Evolutionary conservation across 1,140 invertebrate species (phyloP).

Genomic region (Microvelia longipes): DNA sequence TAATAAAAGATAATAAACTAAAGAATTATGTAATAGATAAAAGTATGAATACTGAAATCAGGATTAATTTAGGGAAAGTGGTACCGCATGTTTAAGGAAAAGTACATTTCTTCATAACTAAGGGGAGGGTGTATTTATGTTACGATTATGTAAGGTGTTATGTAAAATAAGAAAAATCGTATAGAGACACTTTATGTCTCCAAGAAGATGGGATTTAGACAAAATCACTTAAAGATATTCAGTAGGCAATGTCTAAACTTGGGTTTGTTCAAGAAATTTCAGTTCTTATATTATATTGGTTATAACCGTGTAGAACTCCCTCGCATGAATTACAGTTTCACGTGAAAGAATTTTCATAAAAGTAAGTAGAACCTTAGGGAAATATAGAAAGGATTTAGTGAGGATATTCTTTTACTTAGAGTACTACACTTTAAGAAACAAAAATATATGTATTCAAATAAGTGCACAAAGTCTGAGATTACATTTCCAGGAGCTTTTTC

Average conservation of each 20-base stretch:
- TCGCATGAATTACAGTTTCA: neutral
- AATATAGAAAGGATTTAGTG: neutral
- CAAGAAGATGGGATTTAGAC: neutral
- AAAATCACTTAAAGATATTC: neutral
- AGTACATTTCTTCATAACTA: neutral
- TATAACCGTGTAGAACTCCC: no score
- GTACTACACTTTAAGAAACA: neutral
- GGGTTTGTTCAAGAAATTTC: no score
- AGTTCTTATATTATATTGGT: no score
- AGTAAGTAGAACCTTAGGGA: neutral
- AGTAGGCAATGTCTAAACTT: neutral
- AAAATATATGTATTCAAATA: neutral
- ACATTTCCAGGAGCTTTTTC: no score
- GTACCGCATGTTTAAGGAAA: neutral
- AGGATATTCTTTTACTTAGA: neutral
- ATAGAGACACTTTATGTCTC: neutral
- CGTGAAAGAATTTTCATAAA: neutral
- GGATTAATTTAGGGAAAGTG: neutral
- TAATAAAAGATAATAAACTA: no score
- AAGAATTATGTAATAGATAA: no score
- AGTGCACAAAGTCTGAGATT: neutral
- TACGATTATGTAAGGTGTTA: neutral
- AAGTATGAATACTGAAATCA: no score
- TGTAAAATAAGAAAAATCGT: neutral
- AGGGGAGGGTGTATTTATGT: neutral